Base-by-base conservation (phyloP, 2,113 vertebrate genomes). In the Zosterops borbonicus region DNA sequence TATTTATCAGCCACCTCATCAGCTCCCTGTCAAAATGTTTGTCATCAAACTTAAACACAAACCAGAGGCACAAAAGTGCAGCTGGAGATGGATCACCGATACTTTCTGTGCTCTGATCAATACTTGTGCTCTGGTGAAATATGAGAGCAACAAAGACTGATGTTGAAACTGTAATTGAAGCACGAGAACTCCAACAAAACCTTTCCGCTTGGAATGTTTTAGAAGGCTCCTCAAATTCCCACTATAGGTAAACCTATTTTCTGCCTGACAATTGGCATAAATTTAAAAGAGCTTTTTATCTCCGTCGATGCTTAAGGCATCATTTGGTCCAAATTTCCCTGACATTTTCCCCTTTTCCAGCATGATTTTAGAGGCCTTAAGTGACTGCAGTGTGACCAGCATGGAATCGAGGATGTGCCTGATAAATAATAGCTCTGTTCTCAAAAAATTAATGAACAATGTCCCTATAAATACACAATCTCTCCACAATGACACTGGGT, bases 401-500 rank as follows among this genome's bases (percentile, higher is more conserved):
- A 83, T 31, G 7, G 39, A 95, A 84, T 35, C 69, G 47, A 37
- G 67, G 60, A 21, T 4, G n/a, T 14, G 63, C 35, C 91, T 92
- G 83, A 68, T 23, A 83, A 94, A 87, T 24, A 91, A 84, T 19
- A 50, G 77, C 64, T 82, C 73, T 64, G 70, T 20, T 83, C 87
- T 92, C 88, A 77, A 90, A 96, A 97, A 97, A 85, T 69, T 89
- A 93, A 97, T 78, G 94, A 92, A 31, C 73, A 87, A 21, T 29
- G 17, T 77, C 70, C 86, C 75, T 37, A 41, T 63, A 86, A 96
- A 92, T 49, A 87, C 24, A 77, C 70, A 44, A 53, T 59, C 91
- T 65, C 79, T 83, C 73, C 80, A 31, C 42, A 69, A 85, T 14
- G 64, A 68, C 85, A 70, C 60, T 56, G 65, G 39, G 14, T 55